phyloP scores from a whole-genome alignment of 1,140 invertebrate species.

The Teleogryllus occipitalis region DNA sequence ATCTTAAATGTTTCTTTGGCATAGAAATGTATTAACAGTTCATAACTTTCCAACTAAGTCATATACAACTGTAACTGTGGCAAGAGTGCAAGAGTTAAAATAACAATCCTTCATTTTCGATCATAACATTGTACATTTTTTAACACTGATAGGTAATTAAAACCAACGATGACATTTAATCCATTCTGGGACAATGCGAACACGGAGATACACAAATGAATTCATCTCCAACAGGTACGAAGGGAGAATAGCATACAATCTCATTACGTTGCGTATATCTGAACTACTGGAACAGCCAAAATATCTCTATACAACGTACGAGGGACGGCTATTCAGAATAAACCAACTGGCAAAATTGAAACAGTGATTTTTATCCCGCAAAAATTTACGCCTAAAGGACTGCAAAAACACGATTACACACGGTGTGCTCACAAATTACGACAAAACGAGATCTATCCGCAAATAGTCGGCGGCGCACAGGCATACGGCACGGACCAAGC shows the following conservation, averaged over 20 bases:
- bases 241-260: not conserved
- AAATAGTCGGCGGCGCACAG: not conserved
- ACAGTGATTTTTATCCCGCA: not conserved
- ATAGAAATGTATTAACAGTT: too few relatives aligned
- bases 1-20: too few relatives aligned
- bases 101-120: not conserved
- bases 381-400: slow-evolving; percentile 1
- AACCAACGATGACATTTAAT: not conserved
- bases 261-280: not conserved
- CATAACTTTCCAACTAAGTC: too few relatives aligned
- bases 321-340: not conserved
- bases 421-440: not conserved
- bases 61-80: too few relatives aligned
- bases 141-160: not conserved
- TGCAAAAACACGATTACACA: slow-evolving; percentile 1
- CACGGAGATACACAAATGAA: not conserved
- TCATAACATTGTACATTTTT: not conserved
- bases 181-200: not conserved
- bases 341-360: not conserved
- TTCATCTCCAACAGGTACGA: not conserved
- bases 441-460: not conserved
- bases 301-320: not conserved
- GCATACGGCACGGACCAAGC: not conserved
- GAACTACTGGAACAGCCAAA: not conserved
- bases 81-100: not conserved